Base-by-base conservation (phyloP, 2,797 vertebrate genomes). In the Phrynocephalus vlangalii region DNA sequence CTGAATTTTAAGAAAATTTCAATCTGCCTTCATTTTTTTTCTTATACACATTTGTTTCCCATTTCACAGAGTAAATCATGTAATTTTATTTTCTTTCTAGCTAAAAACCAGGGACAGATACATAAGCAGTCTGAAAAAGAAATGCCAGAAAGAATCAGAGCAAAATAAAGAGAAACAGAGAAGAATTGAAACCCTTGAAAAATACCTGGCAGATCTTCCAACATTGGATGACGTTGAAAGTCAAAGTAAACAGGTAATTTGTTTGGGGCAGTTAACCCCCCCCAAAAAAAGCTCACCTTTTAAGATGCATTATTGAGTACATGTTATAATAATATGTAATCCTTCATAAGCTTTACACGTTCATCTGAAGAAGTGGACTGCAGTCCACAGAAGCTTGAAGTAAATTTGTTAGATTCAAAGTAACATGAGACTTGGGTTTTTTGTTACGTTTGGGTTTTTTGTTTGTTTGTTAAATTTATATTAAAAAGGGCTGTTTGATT, bases 81-180 rank as follows among this genome's bases (percentile, higher is more conserved):
- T 81, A 10, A 48, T 86, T 15, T 86, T 94, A 4, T 50, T 92
- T 50, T 92, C 90, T 83, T 91, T 96, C 83, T 92, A 98, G 99
- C 97, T 99, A 94, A 99, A 98, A 97, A 99, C 98, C 2, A 97
- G 99, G 86, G 99, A 99, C 92, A 97, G 98, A 44, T 99, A 99
- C 85, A 98, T 99, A 94, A 98, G 92, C 90, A 99, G 98, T 89
- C 95, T 99, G 93, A 99, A 98, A 93, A 99, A 99, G 97, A 99
- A 98, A 90, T 98, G 97, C 88, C 98, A 98, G 93, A 97, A 98
- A 66, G 98, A 99, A 89, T 97, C 96, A 10, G 98, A 99, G 84
- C 98, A 98, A 95, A 98, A 97, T 91, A 98, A 97, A 89, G 99
- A 99, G 88, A 98, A 98, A 76, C 98, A 99, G 89, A 98, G 97